Conservation (phyloP, 2,113 vertebrate species). For the Callaeas wilsoni region DNA sequence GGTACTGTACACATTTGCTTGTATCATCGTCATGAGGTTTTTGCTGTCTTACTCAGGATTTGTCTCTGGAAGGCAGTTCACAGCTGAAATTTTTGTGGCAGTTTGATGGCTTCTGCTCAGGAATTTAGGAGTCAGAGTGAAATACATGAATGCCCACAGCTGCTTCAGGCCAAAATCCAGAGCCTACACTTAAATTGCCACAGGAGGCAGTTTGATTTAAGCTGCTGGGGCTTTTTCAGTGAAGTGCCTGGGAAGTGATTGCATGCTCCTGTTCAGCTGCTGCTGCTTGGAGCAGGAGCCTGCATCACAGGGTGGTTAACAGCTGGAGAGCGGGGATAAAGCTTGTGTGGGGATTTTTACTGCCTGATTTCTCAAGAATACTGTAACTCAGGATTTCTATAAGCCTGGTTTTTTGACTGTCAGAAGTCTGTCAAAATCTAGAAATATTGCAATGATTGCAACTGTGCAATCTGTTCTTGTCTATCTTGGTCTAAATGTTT, state of each 20-base stretch:
- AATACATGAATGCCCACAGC: background rate
- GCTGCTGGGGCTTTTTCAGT: background rate
- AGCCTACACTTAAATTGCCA: background rate
- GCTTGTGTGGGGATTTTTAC: background rate
- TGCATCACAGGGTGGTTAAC: background rate
- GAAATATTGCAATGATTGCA: background rate
- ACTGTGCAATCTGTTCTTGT: background rate
- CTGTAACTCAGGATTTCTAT: background rate
- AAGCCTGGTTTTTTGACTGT: background rate
- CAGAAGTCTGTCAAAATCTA: background rate
- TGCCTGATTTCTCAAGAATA: background rate
- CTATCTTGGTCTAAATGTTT: background rate
- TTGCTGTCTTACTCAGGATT: background rate
- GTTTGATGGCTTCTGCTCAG: background rate
- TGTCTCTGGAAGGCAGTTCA: background rate
- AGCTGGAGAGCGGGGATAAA: background rate
- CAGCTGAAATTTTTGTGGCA: background rate
- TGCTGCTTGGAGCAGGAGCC: background rate
- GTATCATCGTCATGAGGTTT: background rate
- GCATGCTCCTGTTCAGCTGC: background rate
- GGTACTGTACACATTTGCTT: background rate
- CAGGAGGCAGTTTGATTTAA: background rate
- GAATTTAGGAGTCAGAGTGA: background rate
- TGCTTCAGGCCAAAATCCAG: background rate
- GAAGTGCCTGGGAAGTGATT: background rate